Evolutionary conservation across 1,140 invertebrate species (phyloP).

Genomic region (Drosophila subpulchrella): DNA sequence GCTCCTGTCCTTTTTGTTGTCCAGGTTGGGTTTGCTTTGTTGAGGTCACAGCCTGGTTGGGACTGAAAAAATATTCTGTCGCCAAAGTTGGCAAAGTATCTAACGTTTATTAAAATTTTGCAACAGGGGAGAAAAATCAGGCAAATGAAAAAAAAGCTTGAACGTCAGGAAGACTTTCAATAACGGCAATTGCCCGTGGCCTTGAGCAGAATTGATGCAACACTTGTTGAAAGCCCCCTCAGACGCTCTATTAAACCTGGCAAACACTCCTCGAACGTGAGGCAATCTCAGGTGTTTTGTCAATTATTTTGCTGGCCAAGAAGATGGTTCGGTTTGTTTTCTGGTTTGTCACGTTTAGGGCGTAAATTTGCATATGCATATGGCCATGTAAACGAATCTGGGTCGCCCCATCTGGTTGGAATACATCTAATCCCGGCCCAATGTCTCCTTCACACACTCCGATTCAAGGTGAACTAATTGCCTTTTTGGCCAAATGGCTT

Average conservation of each 20-base stretch:
- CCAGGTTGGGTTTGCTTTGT: conserved; percentile 27
- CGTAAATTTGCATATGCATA: conserved; percentile 52
- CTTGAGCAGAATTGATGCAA: conserved; percentile 7
- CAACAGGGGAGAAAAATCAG: neutral
- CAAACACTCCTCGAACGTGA: conserved; percentile 47
- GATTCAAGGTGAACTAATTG: conserved; percentile 49
- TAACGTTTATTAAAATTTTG: conserved; percentile 42
- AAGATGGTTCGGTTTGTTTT: conserved; percentile 26
- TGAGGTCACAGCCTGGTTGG: conserved; percentile 34
- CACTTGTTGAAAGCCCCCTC: conserved; percentile 22
- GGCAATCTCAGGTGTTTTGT: conserved; percentile 48
- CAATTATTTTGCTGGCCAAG: conserved; percentile 31
- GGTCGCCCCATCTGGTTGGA: conserved; percentile 21
- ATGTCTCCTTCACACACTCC: conserved; percentile 10
- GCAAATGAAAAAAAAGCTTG: conserved; percentile 15
- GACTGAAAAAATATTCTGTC: conserved; percentile 6
- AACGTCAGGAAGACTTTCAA: conserved; percentile 4
- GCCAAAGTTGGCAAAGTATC: conserved; percentile 30
- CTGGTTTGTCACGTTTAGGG: conserved; percentile 38
- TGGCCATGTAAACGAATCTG: conserved; percentile 3
- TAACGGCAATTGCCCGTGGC: conserved; percentile 14
- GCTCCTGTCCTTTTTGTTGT: conserved; percentile 17
- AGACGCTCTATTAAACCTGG: conserved; percentile 25
- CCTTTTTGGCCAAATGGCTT: conserved; percentile 40
- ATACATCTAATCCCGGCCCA: conserved; percentile 28